Evolutionary conservation across 2,797 vertebrate species (phyloP).

Genomic region (Lepilemur septentrionalis): DNA sequence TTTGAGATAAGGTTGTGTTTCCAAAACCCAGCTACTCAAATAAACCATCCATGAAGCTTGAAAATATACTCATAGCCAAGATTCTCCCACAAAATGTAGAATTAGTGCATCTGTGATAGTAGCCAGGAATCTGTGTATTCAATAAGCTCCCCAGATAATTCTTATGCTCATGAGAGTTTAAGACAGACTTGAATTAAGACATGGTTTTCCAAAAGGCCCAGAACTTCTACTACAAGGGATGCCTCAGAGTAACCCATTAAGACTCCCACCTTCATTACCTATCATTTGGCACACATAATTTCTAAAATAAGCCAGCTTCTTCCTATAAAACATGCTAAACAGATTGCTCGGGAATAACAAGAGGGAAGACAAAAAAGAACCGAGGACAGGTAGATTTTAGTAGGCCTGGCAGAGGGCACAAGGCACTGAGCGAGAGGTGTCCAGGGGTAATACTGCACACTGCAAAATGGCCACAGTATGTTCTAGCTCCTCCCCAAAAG

Average conservation of each 20-base stretch:
- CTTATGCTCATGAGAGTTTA: not conserved
- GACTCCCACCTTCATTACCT: not conserved
- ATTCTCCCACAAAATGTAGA: not conserved
- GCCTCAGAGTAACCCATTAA: not conserved
- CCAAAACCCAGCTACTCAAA: not conserved
- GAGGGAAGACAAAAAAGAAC: not conserved
- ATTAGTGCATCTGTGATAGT: not conserved
- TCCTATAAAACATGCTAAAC: not conserved
- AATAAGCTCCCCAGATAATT: not conserved
- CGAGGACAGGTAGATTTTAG: not conserved
- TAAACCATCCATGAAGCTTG: not conserved
- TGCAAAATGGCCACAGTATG: too few species aligned
- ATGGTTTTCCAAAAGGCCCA: not conserved
- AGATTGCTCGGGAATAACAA: not conserved
- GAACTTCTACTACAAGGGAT: not conserved
- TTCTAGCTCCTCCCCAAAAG: not conserved
- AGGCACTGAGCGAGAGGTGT: not conserved
- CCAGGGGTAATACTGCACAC: rapidly evolving
- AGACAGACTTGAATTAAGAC: not conserved
- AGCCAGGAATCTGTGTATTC: not conserved
- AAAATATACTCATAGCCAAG: not conserved
- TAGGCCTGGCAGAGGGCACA: not conserved
- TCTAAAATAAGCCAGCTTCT: not conserved
- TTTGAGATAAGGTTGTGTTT: not conserved
- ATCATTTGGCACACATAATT: not conserved